Conservation (phyloP, 2,797 vertebrate genomes). For the Sardinella longiceps region DNA sequence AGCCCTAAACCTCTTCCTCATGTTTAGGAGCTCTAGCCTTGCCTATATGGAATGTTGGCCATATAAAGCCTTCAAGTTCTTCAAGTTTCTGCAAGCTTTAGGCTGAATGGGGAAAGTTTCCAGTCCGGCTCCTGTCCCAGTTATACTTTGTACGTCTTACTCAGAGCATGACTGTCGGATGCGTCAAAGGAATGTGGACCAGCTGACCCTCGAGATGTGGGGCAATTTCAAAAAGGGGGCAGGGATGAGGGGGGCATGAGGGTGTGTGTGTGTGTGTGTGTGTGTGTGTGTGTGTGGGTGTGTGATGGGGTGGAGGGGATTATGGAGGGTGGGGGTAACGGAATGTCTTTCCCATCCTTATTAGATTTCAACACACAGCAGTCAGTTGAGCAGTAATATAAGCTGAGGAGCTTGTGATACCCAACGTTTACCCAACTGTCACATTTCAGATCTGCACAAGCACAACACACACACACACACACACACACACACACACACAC, state of each 20-base stretch:
- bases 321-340: not conserved
- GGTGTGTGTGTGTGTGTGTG: no score
- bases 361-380: constrained; percentile 14
- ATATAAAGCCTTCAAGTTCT: not conserved
- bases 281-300: no score
- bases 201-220: not conserved
- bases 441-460: not conserved
- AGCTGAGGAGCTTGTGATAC: constrained; percentile 1
- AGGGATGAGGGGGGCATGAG: not conserved
- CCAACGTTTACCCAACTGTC: not conserved
- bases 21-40: not conserved
- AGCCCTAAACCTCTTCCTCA: not conserved
- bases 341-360: constrained; percentile 17
- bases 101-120: not conserved
- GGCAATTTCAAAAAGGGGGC: not conserved
- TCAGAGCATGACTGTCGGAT: constrained; percentile 1
- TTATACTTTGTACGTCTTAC: not conserved
- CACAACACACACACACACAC: not conserved
- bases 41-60: not conserved
- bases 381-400: constrained; percentile 9
- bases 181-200: not conserved
- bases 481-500: not conserved
- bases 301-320: not conserved
- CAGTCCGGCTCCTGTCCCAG: not conserved
- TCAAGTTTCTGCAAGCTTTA: not conserved